Evolutionary conservation across 2,113 vertebrate species (phyloP).

Genomic region (Pedetes capensis): DNA sequence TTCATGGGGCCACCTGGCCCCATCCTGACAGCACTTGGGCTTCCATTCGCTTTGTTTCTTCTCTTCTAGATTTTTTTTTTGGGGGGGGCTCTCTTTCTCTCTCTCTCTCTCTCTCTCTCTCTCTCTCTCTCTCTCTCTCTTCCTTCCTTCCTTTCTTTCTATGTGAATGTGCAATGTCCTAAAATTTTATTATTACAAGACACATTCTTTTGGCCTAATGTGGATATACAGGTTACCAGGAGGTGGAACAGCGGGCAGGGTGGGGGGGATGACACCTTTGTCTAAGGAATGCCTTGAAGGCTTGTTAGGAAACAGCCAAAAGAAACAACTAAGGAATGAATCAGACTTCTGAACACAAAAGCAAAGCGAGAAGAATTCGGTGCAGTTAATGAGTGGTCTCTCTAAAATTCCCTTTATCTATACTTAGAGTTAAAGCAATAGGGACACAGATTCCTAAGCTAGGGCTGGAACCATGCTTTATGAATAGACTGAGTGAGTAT

Average conservation of each 20-base stretch:
- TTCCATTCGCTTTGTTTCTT: conserved; percentile 62
- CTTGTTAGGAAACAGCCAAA: conserved; percentile 35
- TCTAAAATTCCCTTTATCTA: conserved; percentile 51
- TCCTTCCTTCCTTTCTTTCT: not conserved
- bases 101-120: too few species aligned
- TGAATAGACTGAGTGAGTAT: not conserved
- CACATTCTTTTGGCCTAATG: conserved; percentile 47
- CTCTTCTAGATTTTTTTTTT: not conserved
- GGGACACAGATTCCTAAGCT: not conserved
- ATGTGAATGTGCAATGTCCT: not conserved
- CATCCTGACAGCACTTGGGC: conserved; percentile 37
- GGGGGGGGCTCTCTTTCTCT: too few species aligned
- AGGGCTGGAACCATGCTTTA: not conserved
- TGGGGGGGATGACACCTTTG: not conserved
- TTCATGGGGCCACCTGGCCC: conserved; percentile 67
- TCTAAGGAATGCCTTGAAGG: conserved; percentile 70
- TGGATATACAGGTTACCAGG: conserved; percentile 42
- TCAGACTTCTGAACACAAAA: conserved; percentile 51
- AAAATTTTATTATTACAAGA: conserved; percentile 28
- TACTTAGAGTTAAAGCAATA: not conserved
- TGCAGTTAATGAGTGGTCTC: not conserved
- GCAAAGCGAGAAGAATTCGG: not conserved
- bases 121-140: too few species aligned
- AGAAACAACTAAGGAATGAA: conserved; percentile 21
- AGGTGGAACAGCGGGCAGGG: too few species aligned